Percentiles rank a stretch among this genome's conserved stretches.
Conservation (phyloP, 23 tunicate species). For the Clavelina lepadiformis region DNA sequence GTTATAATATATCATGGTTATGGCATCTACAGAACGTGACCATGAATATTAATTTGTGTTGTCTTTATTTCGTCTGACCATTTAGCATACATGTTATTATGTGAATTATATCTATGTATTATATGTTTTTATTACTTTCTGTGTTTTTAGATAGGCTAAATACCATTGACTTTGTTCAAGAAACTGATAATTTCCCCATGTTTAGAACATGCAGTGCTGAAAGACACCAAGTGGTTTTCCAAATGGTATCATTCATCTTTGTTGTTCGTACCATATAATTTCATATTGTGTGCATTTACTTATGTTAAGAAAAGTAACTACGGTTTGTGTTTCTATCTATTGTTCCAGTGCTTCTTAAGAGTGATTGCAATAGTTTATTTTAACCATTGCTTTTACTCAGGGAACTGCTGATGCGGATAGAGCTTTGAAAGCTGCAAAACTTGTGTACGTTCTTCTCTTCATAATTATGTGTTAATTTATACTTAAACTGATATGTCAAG, state of each 20-base stretch:
- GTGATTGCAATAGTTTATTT: neutral
- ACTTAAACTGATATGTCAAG: neutral
- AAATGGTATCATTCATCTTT: slow-evolving; percentile 69
- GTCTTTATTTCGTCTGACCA: no score
- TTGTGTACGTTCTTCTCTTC: slow-evolving; percentile 46
- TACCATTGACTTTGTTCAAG: slow-evolving; percentile 77
- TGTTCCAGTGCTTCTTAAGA: neutral
- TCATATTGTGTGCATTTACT: slow-evolving; percentile 9
- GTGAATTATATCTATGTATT: no score
- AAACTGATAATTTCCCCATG: slow-evolving; percentile 75
- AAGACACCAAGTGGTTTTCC: slow-evolving; percentile 79
- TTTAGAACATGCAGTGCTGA: slow-evolving; percentile 80
- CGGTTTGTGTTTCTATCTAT: neutral
- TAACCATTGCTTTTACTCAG: slow-evolving; percentile 29
- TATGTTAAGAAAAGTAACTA: neutral
- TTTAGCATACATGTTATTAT: no score
- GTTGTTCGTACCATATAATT: neutral
- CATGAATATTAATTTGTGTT: no score
- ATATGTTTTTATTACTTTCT: no score
- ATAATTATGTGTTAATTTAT: neutral
- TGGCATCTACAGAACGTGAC: no score
- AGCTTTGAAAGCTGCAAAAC: slow-evolving; percentile 85
- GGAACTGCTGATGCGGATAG: slow-evolving; percentile 92
- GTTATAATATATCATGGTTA: no score
- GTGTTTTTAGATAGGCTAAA: slow-evolving; percentile 26